A percentile compares a stretch with the other conserved stretches of the same genome.
These are phyloP conservation scores for Nansenia antarctica DNA, from an alignment of 2,113 vertebrate species.

Conservation along the genomic window DNA sequence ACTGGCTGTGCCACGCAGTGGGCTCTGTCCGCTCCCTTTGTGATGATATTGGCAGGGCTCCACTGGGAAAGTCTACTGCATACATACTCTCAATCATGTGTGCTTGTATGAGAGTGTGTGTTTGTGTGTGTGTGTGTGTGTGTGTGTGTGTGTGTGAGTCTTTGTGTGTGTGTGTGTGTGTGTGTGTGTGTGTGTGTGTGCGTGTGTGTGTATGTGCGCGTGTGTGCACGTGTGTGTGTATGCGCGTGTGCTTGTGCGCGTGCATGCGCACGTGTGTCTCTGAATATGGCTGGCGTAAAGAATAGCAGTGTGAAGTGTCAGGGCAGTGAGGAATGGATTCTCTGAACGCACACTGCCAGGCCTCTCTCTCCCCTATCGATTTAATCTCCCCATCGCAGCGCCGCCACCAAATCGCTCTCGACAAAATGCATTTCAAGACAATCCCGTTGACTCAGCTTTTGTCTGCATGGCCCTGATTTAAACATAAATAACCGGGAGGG, in stretches of 20 bases:
- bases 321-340: slow-evolving; percentile 48
- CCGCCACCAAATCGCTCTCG: too few relatives aligned
- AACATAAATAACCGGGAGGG: too few relatives aligned
- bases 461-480: too few relatives aligned
- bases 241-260: too few relatives aligned
- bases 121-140: neutral
- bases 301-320: slow-evolving; percentile 39
- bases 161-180: neutral
- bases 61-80: slow-evolving; percentile 42
- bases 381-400: slow-evolving; percentile 8
- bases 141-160: neutral
- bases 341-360: slow-evolving; percentile 6
- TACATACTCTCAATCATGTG: too few relatives aligned
- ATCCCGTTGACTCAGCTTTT: too few relatives aligned
- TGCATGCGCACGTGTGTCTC: too few relatives aligned
- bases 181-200: slow-evolving; percentile 1
- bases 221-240: too few relatives aligned
- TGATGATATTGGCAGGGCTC: slow-evolving; percentile 68
- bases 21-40: slow-evolving; percentile 32
- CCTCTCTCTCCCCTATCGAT: neutral
- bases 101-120: neutral
- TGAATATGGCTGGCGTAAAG: slow-evolving; percentile 40
- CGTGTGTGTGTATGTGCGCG: slow-evolving; percentile 28
- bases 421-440: too few relatives aligned
- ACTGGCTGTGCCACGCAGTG: slow-evolving; percentile 47